A percentile compares a stretch with the other conserved stretches of the same genome.
These are phyloP conservation scores for Graptemys geographica DNA, from an alignment of 2,797 vertebrate genomes.

Conservation along the genomic window DNA sequence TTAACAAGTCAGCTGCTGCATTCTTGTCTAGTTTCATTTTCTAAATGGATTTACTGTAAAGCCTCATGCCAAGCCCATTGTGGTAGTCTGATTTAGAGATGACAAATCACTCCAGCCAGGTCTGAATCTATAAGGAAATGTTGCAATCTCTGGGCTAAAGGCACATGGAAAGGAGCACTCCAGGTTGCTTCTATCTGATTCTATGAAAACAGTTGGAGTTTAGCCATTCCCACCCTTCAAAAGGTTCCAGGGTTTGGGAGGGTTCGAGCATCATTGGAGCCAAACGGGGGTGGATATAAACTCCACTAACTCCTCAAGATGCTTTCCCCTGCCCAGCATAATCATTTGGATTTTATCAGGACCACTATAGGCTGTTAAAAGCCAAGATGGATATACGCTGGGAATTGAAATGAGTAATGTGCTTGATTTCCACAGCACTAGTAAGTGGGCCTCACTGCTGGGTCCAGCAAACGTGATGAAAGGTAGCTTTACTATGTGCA, in stretches of 20 bases:
- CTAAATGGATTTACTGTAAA: not conserved
- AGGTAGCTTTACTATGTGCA: not conserved
- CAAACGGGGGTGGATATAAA: not conserved
- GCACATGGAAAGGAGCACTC: not conserved
- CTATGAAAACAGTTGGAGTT: not conserved
- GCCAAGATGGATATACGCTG: not conserved
- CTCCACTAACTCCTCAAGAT: not conserved
- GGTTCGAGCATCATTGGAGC: not conserved
- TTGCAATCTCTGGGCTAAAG: not conserved
- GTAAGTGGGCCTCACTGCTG: not conserved
- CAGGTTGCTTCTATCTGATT: not conserved
- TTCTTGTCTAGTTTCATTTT: not conserved
- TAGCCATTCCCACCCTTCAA: not conserved
- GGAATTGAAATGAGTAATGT: not conserved
- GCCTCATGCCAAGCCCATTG: not conserved
- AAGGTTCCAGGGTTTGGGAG: fast-evolving
- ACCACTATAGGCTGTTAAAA: not conserved
- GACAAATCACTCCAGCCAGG: not conserved
- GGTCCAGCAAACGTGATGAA: not conserved
- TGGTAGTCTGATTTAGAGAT: not conserved
- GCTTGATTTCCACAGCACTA: not conserved
- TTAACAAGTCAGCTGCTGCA: not conserved
- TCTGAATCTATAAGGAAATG: not conserved
- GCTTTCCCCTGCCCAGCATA: not conserved
- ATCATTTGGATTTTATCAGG: not conserved